Conservation (phyloP, 2,113 vertebrate species). For the Entosphenus tridentatus region DNA sequence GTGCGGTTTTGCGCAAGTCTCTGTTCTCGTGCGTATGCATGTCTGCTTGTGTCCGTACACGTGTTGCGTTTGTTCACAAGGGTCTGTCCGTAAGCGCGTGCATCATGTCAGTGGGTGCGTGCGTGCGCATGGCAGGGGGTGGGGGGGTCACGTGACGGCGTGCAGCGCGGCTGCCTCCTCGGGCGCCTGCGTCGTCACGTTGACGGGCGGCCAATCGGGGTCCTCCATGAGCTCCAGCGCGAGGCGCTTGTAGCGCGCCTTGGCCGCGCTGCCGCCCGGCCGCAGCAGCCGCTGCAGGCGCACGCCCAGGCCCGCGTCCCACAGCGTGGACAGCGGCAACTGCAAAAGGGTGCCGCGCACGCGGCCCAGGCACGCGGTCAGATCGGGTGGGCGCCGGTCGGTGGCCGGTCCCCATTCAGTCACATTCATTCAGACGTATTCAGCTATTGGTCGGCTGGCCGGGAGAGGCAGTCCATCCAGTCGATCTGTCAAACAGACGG, state of each 20-base stretch:
- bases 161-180: no score
- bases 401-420: not conserved
- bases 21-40: no score
- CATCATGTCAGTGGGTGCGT: no score
- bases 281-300: not conserved
- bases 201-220: slow-evolving; percentile 12
- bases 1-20: no score
- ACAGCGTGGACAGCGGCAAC: not conserved
- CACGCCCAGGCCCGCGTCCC: not conserved
- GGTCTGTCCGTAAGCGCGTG: no score
- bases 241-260: slow-evolving; percentile 12
- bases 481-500: not conserved
- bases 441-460: not conserved
- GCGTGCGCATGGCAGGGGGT: no score
- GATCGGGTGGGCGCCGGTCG: not conserved
- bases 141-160: no score
- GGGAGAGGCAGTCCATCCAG: not conserved
- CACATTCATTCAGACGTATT: not conserved
- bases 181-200: not conserved
- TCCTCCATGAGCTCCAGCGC: slow-evolving; percentile 12
- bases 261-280: not conserved
- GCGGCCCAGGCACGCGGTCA: not conserved
- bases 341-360: not conserved
- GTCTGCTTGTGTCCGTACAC: no score
- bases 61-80: no score